Base-by-base conservation (phyloP, 2,888 invertebrate genomes). In the Tribolium freemani region DNA sequence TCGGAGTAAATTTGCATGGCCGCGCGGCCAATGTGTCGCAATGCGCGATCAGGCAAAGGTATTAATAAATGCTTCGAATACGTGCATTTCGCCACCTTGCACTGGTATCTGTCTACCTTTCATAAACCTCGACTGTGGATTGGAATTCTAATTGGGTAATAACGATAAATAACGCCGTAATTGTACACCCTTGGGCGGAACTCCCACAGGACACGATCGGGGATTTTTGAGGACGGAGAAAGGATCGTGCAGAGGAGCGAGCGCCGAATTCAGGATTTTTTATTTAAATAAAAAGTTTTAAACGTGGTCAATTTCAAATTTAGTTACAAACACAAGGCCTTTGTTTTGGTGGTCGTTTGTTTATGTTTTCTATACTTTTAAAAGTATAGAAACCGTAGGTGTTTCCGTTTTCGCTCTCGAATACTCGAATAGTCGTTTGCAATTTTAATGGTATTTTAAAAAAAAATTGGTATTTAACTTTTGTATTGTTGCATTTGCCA, bases 41-140 rank as follows among this genome's bases (percentile, higher is more conserved):
- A 71, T 68, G 71, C 70, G 73, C 70, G 73, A 74, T 74, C 73
- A 58, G 63, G 26, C 68, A 50, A 71, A 74, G 67, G 71, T 70
- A 74, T 74, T 74, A 74, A 74, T 74, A 74, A 74, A 74, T 74
- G 67, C 69, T 64, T 74, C 50, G 74, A 61, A 71, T 74, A 74
- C 74, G 71, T 71, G 64, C 70, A 68, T 74, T 74, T 74, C 71
- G 69, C 71, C 74, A 74, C 74, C 74, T 74, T 68, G 68, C 71
- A 68, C 68, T 69, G 74, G 45, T 69, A 69, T 69, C 69, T 73
- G 63, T 72, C 69, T 57, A 68, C 71, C 60, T 71, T 74, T 71
- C 68, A 71, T 71, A 69, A 73, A 69, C 72, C 64, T 73, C 72
- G 64, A 45, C 51, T 11, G 45, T 8, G 64, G 56, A 64, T 58